A percentile compares a stretch with the other conserved stretches of the same genome.
phyloP scores from a whole-genome alignment of 2,113 vertebrate genomes.

The Nothoprocta pentlandii region DNA sequence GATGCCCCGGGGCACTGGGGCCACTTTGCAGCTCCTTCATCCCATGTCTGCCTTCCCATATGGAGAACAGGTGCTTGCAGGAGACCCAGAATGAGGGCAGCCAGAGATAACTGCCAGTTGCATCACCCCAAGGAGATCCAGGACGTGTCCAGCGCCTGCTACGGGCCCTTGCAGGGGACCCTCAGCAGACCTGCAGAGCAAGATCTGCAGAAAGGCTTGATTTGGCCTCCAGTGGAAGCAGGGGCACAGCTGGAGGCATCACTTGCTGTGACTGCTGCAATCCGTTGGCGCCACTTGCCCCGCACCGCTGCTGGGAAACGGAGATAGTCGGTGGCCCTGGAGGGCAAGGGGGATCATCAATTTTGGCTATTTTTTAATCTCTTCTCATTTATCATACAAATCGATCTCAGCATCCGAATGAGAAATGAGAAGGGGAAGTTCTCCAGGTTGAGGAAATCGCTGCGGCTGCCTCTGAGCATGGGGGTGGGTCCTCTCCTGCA shows the following conservation, averaged over 20 bases:
- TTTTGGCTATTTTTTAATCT: neutral
- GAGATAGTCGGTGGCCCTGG: neutral
- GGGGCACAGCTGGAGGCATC: neutral
- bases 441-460: neutral
- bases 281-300: neutral
- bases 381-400: conserved; percentile 35
- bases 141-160: no score
- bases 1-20: no score
- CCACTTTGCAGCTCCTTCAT: no score
- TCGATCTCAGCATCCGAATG: neutral
- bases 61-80: neutral
- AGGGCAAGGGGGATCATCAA: neutral
- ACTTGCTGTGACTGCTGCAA: neutral
- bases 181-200: no score
- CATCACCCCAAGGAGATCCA: no score
- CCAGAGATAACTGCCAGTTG: no score
- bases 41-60: no score
- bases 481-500: neutral
- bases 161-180: no score
- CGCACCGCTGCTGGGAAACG: neutral
- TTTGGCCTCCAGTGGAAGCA: neutral
- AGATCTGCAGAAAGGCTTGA: neutral
- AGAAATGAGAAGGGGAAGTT: conserved; percentile 53
- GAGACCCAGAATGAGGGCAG: neutral
- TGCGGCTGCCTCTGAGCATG: neutral